Conservation (phyloP, 2,797 vertebrate genomes). For the Falco concolor region DNA sequence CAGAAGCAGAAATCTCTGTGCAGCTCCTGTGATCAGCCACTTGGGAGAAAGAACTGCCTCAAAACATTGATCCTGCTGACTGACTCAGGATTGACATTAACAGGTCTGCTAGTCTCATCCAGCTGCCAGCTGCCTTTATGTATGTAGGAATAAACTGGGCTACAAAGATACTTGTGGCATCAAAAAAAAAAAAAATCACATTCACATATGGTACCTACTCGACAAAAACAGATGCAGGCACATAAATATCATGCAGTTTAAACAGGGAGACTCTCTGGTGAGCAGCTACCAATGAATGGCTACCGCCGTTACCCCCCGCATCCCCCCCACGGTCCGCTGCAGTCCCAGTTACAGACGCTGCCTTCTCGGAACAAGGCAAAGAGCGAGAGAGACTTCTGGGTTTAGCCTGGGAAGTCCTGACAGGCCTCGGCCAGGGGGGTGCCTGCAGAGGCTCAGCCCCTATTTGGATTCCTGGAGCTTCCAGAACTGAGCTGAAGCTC, state of each 20-base stretch:
- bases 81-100: neutral
- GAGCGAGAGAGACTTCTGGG: neutral
- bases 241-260: fast-evolving
- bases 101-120: neutral
- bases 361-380: neutral
- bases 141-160: neutral
- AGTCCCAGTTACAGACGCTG: fast-evolving
- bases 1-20: neutral
- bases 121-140: neutral
- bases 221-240: neutral
- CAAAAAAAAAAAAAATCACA: neutral
- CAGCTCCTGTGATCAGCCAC: neutral
- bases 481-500: neutral
- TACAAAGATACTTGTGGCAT: neutral
- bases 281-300: fast-evolving
- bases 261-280: neutral
- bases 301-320: neutral
- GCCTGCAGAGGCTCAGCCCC: neutral
- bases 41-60: neutral
- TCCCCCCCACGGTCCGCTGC: fast-evolving
- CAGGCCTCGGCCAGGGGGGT: fast-evolving
- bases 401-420: neutral
- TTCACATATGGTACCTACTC: neutral
- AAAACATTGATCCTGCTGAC: neutral
- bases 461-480: neutral